Conservation (phyloP, 2,113 vertebrate genomes). For the Urocolius indicus region DNA sequence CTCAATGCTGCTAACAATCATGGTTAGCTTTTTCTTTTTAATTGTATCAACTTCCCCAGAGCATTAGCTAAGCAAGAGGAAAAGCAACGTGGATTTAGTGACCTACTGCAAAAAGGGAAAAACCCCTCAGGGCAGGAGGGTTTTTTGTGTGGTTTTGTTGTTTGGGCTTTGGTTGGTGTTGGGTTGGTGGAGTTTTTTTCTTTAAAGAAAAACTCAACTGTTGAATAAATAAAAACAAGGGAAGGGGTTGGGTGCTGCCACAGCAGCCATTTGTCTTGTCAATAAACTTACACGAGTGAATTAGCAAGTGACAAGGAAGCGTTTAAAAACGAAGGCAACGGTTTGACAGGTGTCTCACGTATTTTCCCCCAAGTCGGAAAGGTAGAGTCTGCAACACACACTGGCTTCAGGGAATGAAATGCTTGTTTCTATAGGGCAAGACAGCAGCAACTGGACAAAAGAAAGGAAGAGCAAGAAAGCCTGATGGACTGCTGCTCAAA, state of each 20-base stretch:
- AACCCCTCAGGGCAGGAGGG: background rate
- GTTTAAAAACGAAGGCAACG: background rate
- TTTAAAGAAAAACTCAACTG: background rate
- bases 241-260: background rate
- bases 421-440: background rate
- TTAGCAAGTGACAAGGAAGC: background rate
- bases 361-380: background rate
- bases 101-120: constrained; percentile 34
- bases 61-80: background rate
- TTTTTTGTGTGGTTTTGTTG: background rate
- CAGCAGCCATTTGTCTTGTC: background rate
- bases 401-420: background rate
- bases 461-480: background rate
- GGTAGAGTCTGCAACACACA: rapidly evolving
- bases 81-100: background rate
- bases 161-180: background rate
- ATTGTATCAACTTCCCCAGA: background rate
- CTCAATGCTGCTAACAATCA: background rate
- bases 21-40: background rate
- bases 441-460: background rate
- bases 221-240: background rate
- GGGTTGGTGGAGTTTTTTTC: background rate
- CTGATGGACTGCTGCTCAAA: background rate
- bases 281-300: background rate
- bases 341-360: background rate